Base-by-base conservation (phyloP, 2,113 vertebrate species). In the Conger conger region DNA sequence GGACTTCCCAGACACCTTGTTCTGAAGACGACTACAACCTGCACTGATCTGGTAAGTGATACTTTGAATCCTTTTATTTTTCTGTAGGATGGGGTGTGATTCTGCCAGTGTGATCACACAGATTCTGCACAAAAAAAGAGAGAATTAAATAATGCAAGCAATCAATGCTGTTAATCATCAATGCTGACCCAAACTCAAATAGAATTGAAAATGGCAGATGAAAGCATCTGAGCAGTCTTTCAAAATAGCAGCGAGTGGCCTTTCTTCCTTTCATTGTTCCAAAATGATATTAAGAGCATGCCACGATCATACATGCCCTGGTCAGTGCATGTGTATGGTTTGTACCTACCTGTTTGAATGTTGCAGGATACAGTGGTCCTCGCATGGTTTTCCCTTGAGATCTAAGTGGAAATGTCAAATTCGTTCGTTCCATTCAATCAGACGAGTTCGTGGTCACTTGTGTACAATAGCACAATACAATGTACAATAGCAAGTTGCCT, bases 1-100 rank as follows among this genome's bases (percentile, higher is more conserved):
- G 80, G 97, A 99, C 84, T 99, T 99, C 80, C 98, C 98, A 57
- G 97, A 99, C 15, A 99, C 98, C 91, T 97, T 99, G 92, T 99
- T 99, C 86, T 98, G 95, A 76, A 99, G 95, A 45, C 98, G 95
- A 93, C 97, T 99, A 92, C 98, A 99, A 88, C 96, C 96, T 40
- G 96, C 94, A 87, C 98, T 99, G 93, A 99, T 99, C 91, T 98
- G 97, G 87, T 99, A 99, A 88, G 94, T 97, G 90, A 99, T 95
- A 84, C 91, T 96, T 90, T 96, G 93, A 91, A 99, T 96, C 68
- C 91, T 93, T 89, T 94, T 96, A 30, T 96, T 97, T 63, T 93
- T 92, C 90, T 97, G 96, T 91, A 99, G 95, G 89, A 98, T 93
- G 20, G 98, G 98, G 88, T 99, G 98, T 84, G 97, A 96, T 91